phyloP scores from a whole-genome alignment of 2,113 vertebrate species.

The Vicugna pacos region DNA sequence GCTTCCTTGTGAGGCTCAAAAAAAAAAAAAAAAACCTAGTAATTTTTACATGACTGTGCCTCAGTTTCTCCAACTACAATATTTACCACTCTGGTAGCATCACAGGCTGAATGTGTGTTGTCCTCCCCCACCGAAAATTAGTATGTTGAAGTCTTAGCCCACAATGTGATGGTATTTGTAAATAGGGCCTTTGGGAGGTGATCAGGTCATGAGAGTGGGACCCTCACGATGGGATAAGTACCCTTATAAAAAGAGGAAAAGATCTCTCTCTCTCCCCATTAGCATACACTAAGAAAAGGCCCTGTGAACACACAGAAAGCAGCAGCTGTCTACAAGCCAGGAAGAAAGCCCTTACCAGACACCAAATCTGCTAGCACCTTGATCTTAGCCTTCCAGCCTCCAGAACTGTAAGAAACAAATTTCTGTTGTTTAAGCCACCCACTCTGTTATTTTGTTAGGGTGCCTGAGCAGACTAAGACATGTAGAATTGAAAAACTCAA shows the following conservation, averaged over 20 bases:
- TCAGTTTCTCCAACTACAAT: conserved; percentile 53
- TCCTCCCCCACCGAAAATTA: neutral
- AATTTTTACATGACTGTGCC: conserved; percentile 40
- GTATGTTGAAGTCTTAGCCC: neutral
- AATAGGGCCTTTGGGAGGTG: neutral
- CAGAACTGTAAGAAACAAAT: neutral
- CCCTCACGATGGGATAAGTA: neutral
- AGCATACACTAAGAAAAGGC: neutral
- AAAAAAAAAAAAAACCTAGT: neutral
- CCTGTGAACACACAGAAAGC: neutral
- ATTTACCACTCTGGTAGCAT: neutral
- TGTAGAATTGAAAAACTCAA: conserved; percentile 33
- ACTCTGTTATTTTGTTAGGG: neutral
- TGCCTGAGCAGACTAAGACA: neutral
- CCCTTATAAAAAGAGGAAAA: neutral
- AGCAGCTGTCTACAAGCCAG: neutral
- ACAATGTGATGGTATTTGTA: neutral
- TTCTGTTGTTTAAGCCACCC: neutral
- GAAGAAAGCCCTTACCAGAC: neutral
- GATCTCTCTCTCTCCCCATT: neutral
- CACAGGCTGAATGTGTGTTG: neutral
- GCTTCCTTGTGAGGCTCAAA: neutral
- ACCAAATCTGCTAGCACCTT: neutral
- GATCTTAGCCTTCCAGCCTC: neutral
- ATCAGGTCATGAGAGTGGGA: neutral